Evolutionary conservation across 2,797 vertebrate genomes (phyloP), one percentile per base, ranked within the genome.

Genomic region (Hydrolagus colliei): DNA sequence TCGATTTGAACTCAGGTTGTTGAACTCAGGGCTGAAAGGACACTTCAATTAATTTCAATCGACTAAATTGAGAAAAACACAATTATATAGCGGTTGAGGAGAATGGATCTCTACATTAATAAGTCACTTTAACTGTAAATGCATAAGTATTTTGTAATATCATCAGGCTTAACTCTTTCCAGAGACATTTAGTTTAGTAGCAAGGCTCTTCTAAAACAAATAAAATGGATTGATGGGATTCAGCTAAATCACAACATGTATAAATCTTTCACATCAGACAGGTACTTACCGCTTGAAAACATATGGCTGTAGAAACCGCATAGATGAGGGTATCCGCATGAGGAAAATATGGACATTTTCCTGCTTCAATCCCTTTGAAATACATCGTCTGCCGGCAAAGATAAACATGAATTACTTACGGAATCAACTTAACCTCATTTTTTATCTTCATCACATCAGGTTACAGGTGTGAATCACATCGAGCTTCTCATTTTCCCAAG

Each of bases 361-460:
- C 98, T 0, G 97, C 95, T 91, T 99, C 97, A 18, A 99, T 99
- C 88, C 98, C 98, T 92, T 99, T 99, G 90, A 99, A 99, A 93
- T 99, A 99, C 91, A 99, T 91, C 1, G 96, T 97, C 98, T 99
- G 89, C 12, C 52, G 72, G 68, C 65, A 72, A 67, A 80, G 52
- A 62, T 41, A 4, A 85, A 22, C 73, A 61, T 16, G 10, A 75
- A 84, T 41, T 71, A 67, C 0, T 84, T 71, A 84, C 9, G 12
- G 52, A 41, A 84, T 2, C 41, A 84, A 71, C 41, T 9, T 41
- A 35, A 84, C 9, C 62, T 9, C 63, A 27, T 71, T 84, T 71
- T 80, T 71, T 41, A 84, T 71, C 10, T 6, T 9, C 6, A 12
- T 32, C 35, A 73, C 20, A 18, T 72, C 7, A n/a, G 9, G 9